Conservation (phyloP, 2,113 vertebrate species). For the Lepus americanus region DNA sequence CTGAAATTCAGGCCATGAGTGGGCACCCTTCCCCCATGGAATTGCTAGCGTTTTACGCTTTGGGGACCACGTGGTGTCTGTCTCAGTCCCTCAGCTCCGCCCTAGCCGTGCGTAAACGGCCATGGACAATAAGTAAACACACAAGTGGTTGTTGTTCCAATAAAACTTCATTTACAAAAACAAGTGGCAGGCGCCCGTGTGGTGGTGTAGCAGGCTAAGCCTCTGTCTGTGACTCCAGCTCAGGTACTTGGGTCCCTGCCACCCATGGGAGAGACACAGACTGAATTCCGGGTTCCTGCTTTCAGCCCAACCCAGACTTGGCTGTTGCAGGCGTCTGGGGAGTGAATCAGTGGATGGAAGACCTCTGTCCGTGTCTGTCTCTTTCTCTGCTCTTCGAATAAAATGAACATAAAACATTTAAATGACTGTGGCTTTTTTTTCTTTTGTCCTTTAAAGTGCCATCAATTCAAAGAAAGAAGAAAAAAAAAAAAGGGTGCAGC, state of each 20-base stretch:
- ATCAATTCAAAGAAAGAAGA: slow-evolving; percentile 54
- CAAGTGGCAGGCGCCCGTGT: too few relatives aligned
- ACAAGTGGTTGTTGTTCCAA: background rate
- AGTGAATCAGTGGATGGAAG: too few relatives aligned
- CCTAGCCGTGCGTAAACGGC: background rate
- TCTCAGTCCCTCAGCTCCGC: background rate
- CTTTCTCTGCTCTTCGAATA: too few relatives aligned
- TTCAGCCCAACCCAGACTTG: too few relatives aligned
- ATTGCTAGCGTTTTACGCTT: background rate
- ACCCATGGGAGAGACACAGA: too few relatives aligned
- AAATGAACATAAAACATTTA: background rate
- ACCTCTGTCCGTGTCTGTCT: too few relatives aligned
- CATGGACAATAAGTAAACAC: background rate
- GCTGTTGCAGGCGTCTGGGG: too few relatives aligned
- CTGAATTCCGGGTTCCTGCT: too few relatives aligned
- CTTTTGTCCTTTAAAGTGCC: slow-evolving; percentile 55
- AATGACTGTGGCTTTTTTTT: background rate
- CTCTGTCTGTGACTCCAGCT: too few relatives aligned
- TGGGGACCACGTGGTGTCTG: background rate
- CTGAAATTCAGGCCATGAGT: background rate
- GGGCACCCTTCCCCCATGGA: background rate
- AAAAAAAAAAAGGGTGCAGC: background rate
- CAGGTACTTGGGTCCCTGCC: too few relatives aligned
- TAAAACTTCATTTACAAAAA: background rate
- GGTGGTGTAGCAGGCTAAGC: too few relatives aligned